Conservation (phyloP, 2,113 vertebrate genomes). For the Erythrocercus mccallii region DNA sequence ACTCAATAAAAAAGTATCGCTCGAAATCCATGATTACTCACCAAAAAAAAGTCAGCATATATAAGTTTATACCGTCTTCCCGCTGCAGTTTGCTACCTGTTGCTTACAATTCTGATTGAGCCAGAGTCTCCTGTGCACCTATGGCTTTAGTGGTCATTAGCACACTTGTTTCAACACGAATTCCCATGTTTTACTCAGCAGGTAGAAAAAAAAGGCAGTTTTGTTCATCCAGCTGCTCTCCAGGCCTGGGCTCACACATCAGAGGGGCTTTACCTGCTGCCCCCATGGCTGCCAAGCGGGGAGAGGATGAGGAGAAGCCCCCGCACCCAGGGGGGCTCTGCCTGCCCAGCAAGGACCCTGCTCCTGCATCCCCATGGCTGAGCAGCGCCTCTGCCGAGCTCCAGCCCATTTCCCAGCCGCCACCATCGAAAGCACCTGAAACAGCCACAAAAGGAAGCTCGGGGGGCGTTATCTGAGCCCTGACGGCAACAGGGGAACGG, state of each 20-base stretch:
- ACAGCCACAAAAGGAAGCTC: constrained; percentile 56
- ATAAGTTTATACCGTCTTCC: constrained; percentile 19
- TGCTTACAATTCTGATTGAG: background rate
- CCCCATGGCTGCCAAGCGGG: fast-evolving
- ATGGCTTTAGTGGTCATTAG: constrained; percentile 43
- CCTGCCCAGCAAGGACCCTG: constrained; percentile 12
- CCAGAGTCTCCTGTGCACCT: constrained; percentile 12
- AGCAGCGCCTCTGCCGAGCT: constrained; percentile 43
- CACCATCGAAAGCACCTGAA: constrained; percentile 56
- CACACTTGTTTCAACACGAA: background rate
- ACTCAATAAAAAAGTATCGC: constrained; percentile 56
- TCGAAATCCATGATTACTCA: constrained; percentile 63
- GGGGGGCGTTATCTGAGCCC: constrained; percentile 55
- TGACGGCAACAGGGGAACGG: constrained; percentile 64
- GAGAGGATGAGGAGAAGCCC: background rate
- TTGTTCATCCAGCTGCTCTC: background rate
- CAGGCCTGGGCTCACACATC: background rate
- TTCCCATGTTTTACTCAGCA: background rate
- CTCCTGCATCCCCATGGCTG: background rate
- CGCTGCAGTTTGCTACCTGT: background rate
- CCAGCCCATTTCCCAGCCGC: constrained; percentile 56
- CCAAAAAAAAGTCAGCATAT: constrained; percentile 30
- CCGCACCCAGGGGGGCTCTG: background rate
- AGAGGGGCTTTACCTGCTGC: background rate
- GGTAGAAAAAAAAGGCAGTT: constrained; percentile 8